Evolutionary conservation across 2,888 invertebrate species (phyloP), one percentile per base, ranked within the genome.

Genomic region (Caenorhabditis auriculariae): DNA sequence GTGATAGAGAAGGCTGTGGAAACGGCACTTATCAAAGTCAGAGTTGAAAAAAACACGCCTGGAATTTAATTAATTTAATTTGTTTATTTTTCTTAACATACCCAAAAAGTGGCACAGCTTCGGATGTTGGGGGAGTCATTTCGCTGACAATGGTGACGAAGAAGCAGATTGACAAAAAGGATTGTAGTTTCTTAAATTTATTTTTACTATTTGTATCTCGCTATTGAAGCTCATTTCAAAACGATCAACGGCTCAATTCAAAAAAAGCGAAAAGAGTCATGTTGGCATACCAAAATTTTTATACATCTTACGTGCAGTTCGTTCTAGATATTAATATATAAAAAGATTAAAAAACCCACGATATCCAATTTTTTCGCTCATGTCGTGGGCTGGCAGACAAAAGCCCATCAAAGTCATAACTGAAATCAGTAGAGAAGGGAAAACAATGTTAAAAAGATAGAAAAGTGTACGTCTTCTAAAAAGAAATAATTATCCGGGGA

Each of bases 101-200:
- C 72, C 74, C 74, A 6, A 75, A 46, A 2, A 75, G 37, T 1
- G 75, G 75, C 1, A 75, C 69, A 21, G 70, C 66, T 62, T 72
- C 76, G 93, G 95, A 95, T 85, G 94, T 94, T 44, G 91, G 91
- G 85, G 95, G 92, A 89, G 93, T 90, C 87, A 91, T 92, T 88
- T 93, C 93, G 81, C 92, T 92, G 84, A 93, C 92, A 87, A 93
- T 89, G 87, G 93, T 91, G 86, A 93, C 89, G 88, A 93, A 93
- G 86, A 93, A 92, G 87, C 92, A 93, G 88, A 93, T 88, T 85
- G 93, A 93, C 85, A 93, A 89, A 74, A 75, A 43, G 21, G 61
- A 15, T n/a, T 21, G 6, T 15, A 27, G 9, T 27, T 21, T 42
- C 19, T 32, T 23, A 17, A 24, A 41, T 15, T n/a, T 19, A 2